Evolutionary conservation across 2,797 vertebrate species (phyloP), one percentile per base, ranked within the genome.

Genomic region (Danionella dracula): DNA sequence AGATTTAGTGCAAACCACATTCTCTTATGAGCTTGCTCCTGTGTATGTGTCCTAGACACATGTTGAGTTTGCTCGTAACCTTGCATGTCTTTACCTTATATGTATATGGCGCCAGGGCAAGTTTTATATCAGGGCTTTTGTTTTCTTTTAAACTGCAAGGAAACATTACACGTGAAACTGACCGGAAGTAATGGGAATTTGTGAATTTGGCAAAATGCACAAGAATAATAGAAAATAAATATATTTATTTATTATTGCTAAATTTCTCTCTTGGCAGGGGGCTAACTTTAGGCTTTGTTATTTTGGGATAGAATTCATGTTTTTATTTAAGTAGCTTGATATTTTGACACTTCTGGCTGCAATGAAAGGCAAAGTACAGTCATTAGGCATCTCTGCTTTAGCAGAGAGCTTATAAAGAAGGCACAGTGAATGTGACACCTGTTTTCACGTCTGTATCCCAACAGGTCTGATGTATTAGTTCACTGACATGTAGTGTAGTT

Each of bases 61-160:
- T 42, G 16, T 53, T 63, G 61, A 40, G 12, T 38, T 50, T 16
- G 34, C 10, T 35, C 21, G 17, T 20, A 57, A 34, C 16, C 11
- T 11, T 41, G 41, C 79, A 82, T 83, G 78, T 53, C 84, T 85
- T 66, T 82, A 38, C 59, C 35, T 42, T 64, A 58, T 53, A 63
- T 45, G 55, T 51, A 50, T 44, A 4, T 45, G 11, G 40, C 6
- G 4, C n/a, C 5, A 0, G 50, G 13, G 12, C 4, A 3, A 17
- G 19, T 53, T 71, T 71, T 66, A 31, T 59, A 16, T 60, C 7
- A 55, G 50, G 7, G 29, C 17, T 15, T 27, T 37, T 41, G 35
- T 53, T 45, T 59, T 51, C 48, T 55, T 42, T 60, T 51, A 58
- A 45, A 46, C 49, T 4, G n/a, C n/a, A n/a, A n/a, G n/a, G n/a